A percentile compares a stretch with the other conserved stretches of the same genome.
Evolutionary conservation across 2,888 invertebrate species (phyloP).

Genomic region (Cybosia mesomella): DNA sequence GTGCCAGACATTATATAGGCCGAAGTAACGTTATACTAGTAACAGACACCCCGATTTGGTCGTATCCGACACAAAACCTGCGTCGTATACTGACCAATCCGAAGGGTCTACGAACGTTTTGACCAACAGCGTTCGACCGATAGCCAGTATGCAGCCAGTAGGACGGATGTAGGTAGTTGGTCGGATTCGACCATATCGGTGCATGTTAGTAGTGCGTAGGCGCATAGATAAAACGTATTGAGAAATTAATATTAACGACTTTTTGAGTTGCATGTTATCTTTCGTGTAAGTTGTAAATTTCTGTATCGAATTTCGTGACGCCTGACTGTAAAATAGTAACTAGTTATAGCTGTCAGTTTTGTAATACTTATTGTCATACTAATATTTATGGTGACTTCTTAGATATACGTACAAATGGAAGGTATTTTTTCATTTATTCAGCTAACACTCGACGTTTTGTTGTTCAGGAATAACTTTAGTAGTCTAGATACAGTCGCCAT

Average conservation of each 20-base stretch:
- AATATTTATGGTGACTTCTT: neutral
- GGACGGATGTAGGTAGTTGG: neutral
- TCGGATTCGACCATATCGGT: neutral
- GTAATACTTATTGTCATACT: conserved; percentile 10
- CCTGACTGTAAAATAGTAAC: conserved; percentile 30
- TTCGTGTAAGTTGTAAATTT: conserved; percentile 43
- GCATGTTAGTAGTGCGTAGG: conserved; percentile 38
- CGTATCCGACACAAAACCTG: neutral
- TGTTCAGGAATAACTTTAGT: neutral
- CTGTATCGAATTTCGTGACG: conserved; percentile 42
- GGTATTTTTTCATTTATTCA: neutral
- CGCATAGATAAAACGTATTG: conserved; percentile 45
- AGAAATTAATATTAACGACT: conserved; percentile 52
- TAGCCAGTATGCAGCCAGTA: neutral
- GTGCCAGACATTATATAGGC: neutral
- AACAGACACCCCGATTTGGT: neutral
- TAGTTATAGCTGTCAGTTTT: conserved; percentile 14
- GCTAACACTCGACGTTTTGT: neutral
- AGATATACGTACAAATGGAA: conserved; percentile 1
- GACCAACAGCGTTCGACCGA: neutral
- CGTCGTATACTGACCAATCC: neutral
- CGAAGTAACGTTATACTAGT: neutral
- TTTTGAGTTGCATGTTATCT: conserved; percentile 40
- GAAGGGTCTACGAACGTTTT: neutral
- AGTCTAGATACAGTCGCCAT: too few relatives aligned